Evolutionary conservation across 2,113 vertebrate species (phyloP), one percentile per base, ranked within the genome.

Genomic region (Struthio camelus): DNA sequence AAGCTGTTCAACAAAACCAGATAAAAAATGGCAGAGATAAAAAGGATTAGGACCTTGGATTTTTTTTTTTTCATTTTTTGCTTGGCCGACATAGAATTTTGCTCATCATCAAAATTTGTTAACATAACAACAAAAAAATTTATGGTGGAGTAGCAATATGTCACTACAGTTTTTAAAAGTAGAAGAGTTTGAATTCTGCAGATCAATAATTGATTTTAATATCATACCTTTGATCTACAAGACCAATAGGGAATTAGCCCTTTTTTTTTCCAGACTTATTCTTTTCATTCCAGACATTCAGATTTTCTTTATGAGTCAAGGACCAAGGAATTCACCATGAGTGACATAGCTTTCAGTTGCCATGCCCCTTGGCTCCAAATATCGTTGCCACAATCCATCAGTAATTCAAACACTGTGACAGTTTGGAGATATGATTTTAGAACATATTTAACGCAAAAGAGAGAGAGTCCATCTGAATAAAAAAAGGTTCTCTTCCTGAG

Each of bases 1-100:
- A 79, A 87, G 12, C 6, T 61, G 11, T 11, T 65, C 9, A 80
- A 56, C 2, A 69, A 0, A 0, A 9, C 34, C 10, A 5, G 27
- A 48, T 27, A 22, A 86, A 92, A 89, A 85, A 28, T 23, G 5
- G 15, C 7, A 85, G 0, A 58, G 7, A 15, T 40, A 58, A 50
- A 42, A 54, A 86, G 38, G 25, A 85, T 44, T 40, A 65, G 42
- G 32, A 42, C 4, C 4, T 46, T 12, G 7, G 6, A 78, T 30
- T 48, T 11, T 80, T 24, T 38, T 64, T 71, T 14, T 50, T 62
- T 36, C 38, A 17, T 24, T 78, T 79, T 75, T 32, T 44, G 2
- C 23, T 85, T 50, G 50, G 42, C 22, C 27, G 90, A 54, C 13
- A 44, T 6, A 59, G 14, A 62, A 6, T 70, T 87, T 62, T 38